Evolutionary conservation across 2,797 vertebrate genomes (phyloP).

Genomic region (Thamnophis elegans): DNA sequence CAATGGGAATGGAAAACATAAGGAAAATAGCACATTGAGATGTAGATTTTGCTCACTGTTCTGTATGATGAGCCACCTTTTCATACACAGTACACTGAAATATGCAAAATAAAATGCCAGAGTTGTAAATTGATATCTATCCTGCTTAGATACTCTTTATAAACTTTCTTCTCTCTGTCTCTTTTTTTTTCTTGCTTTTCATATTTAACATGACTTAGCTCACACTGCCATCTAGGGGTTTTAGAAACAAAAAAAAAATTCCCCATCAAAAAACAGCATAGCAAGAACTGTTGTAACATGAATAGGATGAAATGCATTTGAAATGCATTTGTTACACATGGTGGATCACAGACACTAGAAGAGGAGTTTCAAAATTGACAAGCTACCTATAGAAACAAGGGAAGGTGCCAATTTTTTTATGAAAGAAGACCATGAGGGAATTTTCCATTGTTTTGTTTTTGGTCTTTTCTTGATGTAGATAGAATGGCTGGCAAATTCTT

Average conservation of each 20-base stretch:
- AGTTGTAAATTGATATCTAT: neutral
- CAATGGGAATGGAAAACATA: neutral
- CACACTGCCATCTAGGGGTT: constrained; percentile 32
- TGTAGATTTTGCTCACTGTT: neutral
- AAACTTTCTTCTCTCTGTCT: neutral
- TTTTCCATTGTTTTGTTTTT: neutral
- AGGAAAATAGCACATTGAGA: neutral
- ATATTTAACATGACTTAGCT: neutral
- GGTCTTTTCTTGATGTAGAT: neutral
- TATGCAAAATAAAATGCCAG: neutral
- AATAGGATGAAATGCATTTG: neutral
- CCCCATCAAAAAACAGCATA: neutral
- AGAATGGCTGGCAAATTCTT: neutral
- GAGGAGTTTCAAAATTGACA: neutral
- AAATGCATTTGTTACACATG: neutral
- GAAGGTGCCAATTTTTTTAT: neutral
- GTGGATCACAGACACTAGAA: neutral
- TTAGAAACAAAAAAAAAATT: neutral
- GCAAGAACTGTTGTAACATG: neutral
- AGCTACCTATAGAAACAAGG: neutral
- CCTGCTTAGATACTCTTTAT: neutral
- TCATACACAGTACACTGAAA: neutral
- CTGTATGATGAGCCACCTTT: neutral
- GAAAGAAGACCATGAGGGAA: neutral
- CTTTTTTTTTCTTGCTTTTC: neutral